Conservation (phyloP, 2,797 vertebrate genomes). For the Apogon hyalosoma region DNA sequence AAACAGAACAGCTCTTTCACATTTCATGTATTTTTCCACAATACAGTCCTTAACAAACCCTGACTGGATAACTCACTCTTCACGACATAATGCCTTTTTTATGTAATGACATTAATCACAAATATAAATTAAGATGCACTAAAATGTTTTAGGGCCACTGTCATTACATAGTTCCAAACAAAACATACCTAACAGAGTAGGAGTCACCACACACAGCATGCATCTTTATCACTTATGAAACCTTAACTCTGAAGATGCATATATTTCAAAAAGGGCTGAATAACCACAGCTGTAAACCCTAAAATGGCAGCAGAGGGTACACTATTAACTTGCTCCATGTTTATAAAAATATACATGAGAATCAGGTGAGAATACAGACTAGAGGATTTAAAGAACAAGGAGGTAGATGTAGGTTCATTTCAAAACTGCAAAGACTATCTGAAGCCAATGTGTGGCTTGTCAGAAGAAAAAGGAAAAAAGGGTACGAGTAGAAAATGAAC, state of each 20-base stretch:
- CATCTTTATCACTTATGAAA: constrained; percentile 17
- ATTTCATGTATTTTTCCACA: constrained; percentile 16
- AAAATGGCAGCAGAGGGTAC: constrained; percentile 19
- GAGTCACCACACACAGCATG: constrained; percentile 31
- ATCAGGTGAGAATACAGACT: constrained; percentile 8
- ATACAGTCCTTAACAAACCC: constrained; percentile 28
- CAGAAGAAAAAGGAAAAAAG: constrained; percentile 20
- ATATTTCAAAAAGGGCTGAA: constrained; percentile 34
- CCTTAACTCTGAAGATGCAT: constrained; percentile 45
- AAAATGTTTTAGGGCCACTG: constrained; percentile 9
- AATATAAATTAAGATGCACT: constrained; percentile 6
- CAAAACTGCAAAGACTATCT: constrained; percentile 38
- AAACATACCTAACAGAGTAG: constrained; percentile 5
- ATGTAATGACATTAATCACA: constrained; percentile 23
- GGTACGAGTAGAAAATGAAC: constrained; percentile 19
- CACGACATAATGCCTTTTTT: constrained; percentile 10
- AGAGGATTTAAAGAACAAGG: constrained; percentile 25
- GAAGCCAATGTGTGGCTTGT: constrained; percentile 39
- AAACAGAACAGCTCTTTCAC: constrained; percentile 28
- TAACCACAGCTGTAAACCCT: constrained; percentile 27
- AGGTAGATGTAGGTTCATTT: constrained; percentile 58
- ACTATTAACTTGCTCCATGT: constrained; percentile 4
- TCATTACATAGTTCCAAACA: constrained; percentile 26
- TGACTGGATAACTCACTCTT: constrained; percentile 32
- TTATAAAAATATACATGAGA: constrained; percentile 23